phyloP scores from a whole-genome alignment of 2,888 invertebrate species.

The Hirtodrosophila trivittata region DNA sequence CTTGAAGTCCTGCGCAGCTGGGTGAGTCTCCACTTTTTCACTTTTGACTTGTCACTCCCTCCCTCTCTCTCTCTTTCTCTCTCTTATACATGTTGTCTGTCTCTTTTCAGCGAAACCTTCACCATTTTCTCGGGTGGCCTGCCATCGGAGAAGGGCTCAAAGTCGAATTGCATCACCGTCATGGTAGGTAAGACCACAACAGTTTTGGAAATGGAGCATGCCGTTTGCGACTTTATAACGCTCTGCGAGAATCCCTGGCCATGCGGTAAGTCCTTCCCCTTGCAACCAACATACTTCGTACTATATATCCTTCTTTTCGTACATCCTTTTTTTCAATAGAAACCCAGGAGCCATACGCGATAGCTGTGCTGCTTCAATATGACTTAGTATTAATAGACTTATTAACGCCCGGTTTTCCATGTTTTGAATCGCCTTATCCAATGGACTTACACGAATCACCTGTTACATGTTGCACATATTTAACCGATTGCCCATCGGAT shows the following conservation, averaged over 20 bases:
- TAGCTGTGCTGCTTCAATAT: slow-evolving; percentile 98
- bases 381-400: slow-evolving; percentile 99
- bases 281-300: too few species aligned
- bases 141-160: slow-evolving; percentile 94
- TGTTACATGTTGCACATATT: slow-evolving; percentile 97
- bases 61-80: background rate
- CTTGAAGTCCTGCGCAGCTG: slow-evolving; percentile 92
- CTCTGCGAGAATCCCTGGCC: slow-evolving; percentile 97
- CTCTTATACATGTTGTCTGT: background rate
- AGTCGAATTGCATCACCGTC: slow-evolving; percentile 97
- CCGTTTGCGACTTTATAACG: slow-evolving; percentile 97
- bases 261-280: slow-evolving; percentile 92
- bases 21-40: slow-evolving; percentile 51
- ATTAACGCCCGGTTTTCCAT: slow-evolving; percentile 97
- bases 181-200: slow-evolving; percentile 98
- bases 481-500: slow-evolving; percentile 99
- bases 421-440: slow-evolving; percentile 99
- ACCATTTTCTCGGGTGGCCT: slow-evolving; percentile 99
- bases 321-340: too few species aligned
- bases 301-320: too few species aligned
- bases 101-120: slow-evolving; percentile 90
- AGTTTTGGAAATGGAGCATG: slow-evolving; percentile 99
- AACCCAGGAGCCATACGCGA: slow-evolving; percentile 98
- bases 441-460: slow-evolving; percentile 99
- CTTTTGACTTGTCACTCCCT: too few species aligned